These are phyloP conservation scores for Mesoligia furuncula DNA, from an alignment of 2,888 invertebrate species.

Conservation along the genomic window DNA sequence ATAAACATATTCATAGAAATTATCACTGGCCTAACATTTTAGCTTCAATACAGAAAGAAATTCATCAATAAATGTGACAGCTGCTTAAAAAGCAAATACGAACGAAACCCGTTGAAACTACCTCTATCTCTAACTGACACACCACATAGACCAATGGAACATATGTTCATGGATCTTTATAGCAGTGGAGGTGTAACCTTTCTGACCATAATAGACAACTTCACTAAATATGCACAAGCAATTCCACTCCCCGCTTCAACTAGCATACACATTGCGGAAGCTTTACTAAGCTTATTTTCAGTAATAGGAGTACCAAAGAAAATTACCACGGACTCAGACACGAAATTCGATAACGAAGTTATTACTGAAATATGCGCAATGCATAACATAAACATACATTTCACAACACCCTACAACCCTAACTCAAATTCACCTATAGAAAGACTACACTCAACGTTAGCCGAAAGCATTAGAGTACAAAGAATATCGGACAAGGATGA, in stretches of 20 bases:
- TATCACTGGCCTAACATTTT: slow-evolving; percentile 57
- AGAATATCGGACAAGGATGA: slow-evolving; percentile 62
- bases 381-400: slow-evolving; percentile 58
- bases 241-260: slow-evolving; percentile 52
- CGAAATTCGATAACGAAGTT: slow-evolving; percentile 66
- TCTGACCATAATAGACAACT: slow-evolving; percentile 65
- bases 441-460: slow-evolving; percentile 56
- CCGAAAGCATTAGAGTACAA: slow-evolving; percentile 58
- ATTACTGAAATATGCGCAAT: slow-evolving; percentile 61
- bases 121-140: slow-evolving; percentile 65
- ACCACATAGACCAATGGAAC: slow-evolving; percentile 43
- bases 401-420: slow-evolving; percentile 59
- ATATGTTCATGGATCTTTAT: slow-evolving; percentile 55
- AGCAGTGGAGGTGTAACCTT: slow-evolving; percentile 56
- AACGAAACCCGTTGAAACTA: slow-evolving; percentile 63
- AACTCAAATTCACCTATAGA: slow-evolving; percentile 63
- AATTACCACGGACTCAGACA: slow-evolving; percentile 64
- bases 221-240: slow-evolving; percentile 66
- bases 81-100: slow-evolving; percentile 55
- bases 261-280: slow-evolving; percentile 61
- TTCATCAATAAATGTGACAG: slow-evolving; percentile 66
- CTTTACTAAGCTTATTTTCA: slow-evolving; percentile 54
- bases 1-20: slow-evolving; percentile 39
- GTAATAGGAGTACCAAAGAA: slow-evolving; percentile 59
- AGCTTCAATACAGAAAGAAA: slow-evolving; percentile 57